These are phyloP conservation scores for Thecophora atra DNA, from an alignment of 2,888 invertebrate genomes.

Conservation along the genomic window DNA sequence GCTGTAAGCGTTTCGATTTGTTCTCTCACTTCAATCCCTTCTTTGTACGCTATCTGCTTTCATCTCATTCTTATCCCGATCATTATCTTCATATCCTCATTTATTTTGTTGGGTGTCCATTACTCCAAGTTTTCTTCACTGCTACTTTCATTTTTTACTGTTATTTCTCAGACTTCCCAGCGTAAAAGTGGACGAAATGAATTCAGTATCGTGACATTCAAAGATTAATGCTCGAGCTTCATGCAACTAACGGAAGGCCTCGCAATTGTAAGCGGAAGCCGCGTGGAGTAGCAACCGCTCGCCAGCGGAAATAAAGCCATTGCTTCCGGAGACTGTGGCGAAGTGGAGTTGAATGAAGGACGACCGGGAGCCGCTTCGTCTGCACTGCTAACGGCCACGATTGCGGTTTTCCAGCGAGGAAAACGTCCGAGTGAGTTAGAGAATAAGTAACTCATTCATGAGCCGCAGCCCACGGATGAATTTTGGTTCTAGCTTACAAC, in stretches of 20 bases:
- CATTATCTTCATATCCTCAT: not conserved
- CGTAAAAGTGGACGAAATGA: slow-evolving; percentile 11
- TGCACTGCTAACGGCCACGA: not conserved
- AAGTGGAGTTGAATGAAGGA: slow-evolving; percentile 10
- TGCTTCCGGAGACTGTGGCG: slow-evolving; percentile 42
- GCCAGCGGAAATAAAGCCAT: slow-evolving; percentile 50
- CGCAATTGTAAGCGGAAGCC: slow-evolving; percentile 25
- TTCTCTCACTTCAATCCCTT: too few relatives aligned
- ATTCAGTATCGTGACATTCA: slow-evolving; percentile 21
- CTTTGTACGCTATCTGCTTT: not conserved
- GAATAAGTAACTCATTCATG: slow-evolving; percentile 27
- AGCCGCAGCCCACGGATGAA: not conserved
- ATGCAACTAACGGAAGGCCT: slow-evolving; percentile 23
- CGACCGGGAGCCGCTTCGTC: not conserved
- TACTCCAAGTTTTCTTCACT: not conserved
- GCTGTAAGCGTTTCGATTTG: too few relatives aligned
- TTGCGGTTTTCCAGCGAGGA: slow-evolving; percentile 13
- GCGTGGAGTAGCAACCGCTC: slow-evolving; percentile 37
- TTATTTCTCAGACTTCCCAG: not conserved
- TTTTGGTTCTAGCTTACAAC: not conserved
- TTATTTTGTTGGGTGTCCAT: not conserved
- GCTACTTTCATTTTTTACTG: not conserved
- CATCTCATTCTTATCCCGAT: not conserved
- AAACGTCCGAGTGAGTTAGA: slow-evolving; percentile 1
- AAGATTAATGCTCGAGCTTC: slow-evolving; percentile 31